Base-by-base conservation (phyloP, 2,113 vertebrate genomes). In the Tyto alba region DNA sequence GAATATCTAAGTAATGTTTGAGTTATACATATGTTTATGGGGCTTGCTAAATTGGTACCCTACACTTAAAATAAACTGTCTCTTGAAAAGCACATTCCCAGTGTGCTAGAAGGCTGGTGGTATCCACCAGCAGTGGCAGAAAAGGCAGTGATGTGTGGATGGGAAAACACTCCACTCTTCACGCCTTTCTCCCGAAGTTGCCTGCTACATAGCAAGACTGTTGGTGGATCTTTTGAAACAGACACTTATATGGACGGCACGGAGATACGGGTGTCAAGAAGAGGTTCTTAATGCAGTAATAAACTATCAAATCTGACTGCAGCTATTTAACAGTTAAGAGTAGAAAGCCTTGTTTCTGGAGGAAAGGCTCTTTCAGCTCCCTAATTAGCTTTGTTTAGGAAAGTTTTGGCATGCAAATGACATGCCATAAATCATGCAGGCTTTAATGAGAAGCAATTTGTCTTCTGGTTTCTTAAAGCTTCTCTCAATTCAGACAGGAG, bases 351-450 rank as follows among this genome's bases (percentile, higher is more conserved):
- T 96, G 82, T 95, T 96, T 92, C 74, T 72, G 55, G 43, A 96
- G 90, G 85, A 96, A 95, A 90, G 89, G 90, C 91, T 93, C 92
- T 96, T 97, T 97, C 91, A 96, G 92, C 69, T 91, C 83, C 66
- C 79, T 95, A 95, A 97, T 97, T 96, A 93, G 96, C 82, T 95
- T 89, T 95, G 88, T 93, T 97, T 85, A 67, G 95, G 50, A n/a
- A 90, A 66, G 95, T 95, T 96, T 97, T 97, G 95, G 95, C 94
- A 97, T 97, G 96, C 97, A 97, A 97, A 97, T 97, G 89, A 90
- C 76, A 63, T 38, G 79, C 93, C 64, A 96, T 97, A 97, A 97
- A 97, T 97, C 88, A 89, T 15, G 41, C 45, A 92, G 64, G 50
- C 83, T 94, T 96, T 97, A 97, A 97, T 95, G 83, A 93, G 89